Base-by-base conservation (phyloP, 2,797 vertebrate genomes). In the Darevskia mixta region DNA sequence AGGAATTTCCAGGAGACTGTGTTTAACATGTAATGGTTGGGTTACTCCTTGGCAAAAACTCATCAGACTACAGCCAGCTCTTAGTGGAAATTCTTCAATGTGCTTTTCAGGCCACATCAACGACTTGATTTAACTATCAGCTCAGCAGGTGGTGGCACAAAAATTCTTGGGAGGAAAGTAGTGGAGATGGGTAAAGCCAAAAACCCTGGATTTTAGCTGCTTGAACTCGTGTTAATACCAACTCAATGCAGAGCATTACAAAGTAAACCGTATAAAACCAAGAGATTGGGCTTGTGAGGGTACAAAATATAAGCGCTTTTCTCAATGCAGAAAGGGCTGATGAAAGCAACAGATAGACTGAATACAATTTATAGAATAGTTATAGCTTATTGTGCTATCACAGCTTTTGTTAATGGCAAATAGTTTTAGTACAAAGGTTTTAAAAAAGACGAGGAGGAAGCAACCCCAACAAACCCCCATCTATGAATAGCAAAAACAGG, bases 61-160 rank as follows among this genome's bases (percentile, higher is more conserved):
- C 75, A 90, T 90, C 79, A 1, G 66, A 72, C 88, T 85, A 27
- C 81, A 88, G 90, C 79, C 10, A 69, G 88, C 90, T 87, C 88
- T 67, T 55, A 91, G 89, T 79, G 90, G 92, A 92, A 94, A 92
- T 90, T 89, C 91, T 92, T 86, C 86, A 87, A 84, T 91, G 85
- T 80, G 45, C 81, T 91, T 79, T 92, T 32, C 32, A 88, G 81
- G 61, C n/a, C 90, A 72, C 77, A 90, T 67, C 71, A 92, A 89
- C 88, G 93, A 86, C 43, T 89, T 84, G 92, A 93, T 90, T 95
- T 94, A 95, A 95, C 90, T 86, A 96, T 85, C 81, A 92, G 67
- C 90, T 92, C 86, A 91, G 80, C 78, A 82, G 85, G 85, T 90
- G 87, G 83, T 86, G 89, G n/a, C 88, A 92, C 89, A 71, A 43